Evolutionary conservation across 2,797 vertebrate genomes (phyloP), one percentile per base, ranked within the genome.

Genomic region (Allobates femoralis): DNA sequence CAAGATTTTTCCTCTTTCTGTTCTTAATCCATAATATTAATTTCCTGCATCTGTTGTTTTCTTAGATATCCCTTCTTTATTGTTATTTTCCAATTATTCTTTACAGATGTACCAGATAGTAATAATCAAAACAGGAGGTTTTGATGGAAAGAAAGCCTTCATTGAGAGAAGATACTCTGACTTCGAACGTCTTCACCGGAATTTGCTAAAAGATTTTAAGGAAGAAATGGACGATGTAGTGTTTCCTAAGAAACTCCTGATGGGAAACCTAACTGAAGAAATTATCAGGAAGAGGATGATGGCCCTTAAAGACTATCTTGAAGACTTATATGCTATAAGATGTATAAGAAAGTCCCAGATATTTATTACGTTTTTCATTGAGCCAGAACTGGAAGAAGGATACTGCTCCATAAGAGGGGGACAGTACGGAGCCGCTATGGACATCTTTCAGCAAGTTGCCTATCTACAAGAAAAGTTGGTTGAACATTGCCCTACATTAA

Each of bases 121-220:
- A 67, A 91, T 98, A 79, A 93, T 99, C 90, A 96, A 96, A 78
- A 98, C 97, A 0, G 97, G 97, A 66, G 98, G 96, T 90, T 99
- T 98, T 30, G 97, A 99, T 80, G 92, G 91, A 81, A 91, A 89
- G 83, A 95, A 93, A 5, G 96, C 96, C 15, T 86, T 94, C 2
- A 93, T 98, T 46, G 96, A 97, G n/a, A 92, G 98, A 2, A 96
- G 98, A 73, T 98, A 98, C 23, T 97, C 95, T 0, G 96, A 98
- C 93, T 98, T 99, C 32, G 93, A 91, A 86, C 91, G 60, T 82
- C 92, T 99, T 58, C 97, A 98, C 89, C 94, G 94, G 19, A 90
- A 88, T 60, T 95, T 99, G 19, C 91, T 94, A 80, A 92, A 93
- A 85, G 93, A 96, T 66, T 97, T 98, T 81, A 74, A 88, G 0